A percentile compares a stretch with the other conserved stretches of the same genome.
phyloP scores from a whole-genome alignment of 2,113 vertebrate species.

The Mustela nigripes region DNA sequence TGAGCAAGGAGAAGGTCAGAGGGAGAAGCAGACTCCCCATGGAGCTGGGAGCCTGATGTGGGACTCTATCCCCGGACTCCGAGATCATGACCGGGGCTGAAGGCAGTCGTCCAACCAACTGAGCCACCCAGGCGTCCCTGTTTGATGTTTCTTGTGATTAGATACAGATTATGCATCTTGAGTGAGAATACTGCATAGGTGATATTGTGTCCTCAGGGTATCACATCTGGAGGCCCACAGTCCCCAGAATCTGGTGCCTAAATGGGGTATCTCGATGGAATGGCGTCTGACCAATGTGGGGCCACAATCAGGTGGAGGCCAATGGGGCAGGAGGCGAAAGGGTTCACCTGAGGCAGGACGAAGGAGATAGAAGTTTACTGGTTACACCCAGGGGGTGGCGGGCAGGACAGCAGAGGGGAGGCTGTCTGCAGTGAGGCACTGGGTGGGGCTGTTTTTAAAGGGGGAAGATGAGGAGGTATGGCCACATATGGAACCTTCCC shows the following conservation, averaged over 20 bases:
- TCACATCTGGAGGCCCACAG: neutral
- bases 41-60: too few relatives aligned
- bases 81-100: too few relatives aligned
- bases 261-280: neutral
- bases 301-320: neutral
- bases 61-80: too few relatives aligned
- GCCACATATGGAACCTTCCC: neutral
- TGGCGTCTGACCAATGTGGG: neutral
- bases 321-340: neutral
- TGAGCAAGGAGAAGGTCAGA: too few relatives aligned
- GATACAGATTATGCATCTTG: neutral
- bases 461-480: neutral
- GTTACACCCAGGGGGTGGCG: neutral
- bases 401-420: neutral
- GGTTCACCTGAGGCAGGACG: neutral
- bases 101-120: too few relatives aligned
- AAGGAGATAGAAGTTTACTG: neutral
- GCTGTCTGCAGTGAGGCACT: neutral
- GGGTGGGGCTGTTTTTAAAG: neutral
- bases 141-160: neutral
- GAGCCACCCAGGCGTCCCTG: too few relatives aligned
- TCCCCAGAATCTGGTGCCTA: neutral
- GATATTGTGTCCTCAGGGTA: neutral
- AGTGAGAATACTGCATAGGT: neutral
- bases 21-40: too few relatives aligned